Conservation (phyloP, 2,888 invertebrate genomes). For the Synergus itoensis region DNA sequence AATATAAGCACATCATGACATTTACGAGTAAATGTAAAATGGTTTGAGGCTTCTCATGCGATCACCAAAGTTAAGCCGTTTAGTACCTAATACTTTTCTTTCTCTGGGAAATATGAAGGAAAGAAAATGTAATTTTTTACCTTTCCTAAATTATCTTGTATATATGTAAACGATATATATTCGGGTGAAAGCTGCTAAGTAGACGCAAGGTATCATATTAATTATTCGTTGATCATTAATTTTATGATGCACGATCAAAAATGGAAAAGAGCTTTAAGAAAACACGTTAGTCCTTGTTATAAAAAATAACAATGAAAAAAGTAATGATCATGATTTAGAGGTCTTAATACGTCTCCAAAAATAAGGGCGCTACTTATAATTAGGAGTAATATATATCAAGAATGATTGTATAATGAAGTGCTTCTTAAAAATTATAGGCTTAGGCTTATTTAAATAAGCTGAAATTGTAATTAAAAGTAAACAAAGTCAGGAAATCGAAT, state of each 20-base stretch:
- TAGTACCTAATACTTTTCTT: no score
- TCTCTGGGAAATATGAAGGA: no score
- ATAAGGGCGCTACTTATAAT: no score
- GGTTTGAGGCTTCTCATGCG: no score
- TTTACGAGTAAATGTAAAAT: no score
- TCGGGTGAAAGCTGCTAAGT: conserved; percentile 2
- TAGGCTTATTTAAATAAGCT: no score
- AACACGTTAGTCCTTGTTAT: conserved; percentile 17
- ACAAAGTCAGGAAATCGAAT: neutral
- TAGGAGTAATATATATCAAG: no score
- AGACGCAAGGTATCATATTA: conserved; percentile 26
- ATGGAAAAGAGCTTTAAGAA: conserved; percentile 14
- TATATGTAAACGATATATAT: neutral
- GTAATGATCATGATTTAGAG: neutral
- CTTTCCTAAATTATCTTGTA: neutral
- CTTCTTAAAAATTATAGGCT: no score
- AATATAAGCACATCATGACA: neutral
- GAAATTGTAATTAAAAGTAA: neutral
- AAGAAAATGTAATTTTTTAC: no score
- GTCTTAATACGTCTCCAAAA: no score
- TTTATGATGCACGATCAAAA: conserved; percentile 34
- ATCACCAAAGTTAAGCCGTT: no score
- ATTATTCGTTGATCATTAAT: conserved; percentile 25
- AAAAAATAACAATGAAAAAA: neutral
- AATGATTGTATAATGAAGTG: no score